Evolutionary conservation across 2,113 vertebrate genomes (phyloP), one percentile per base, ranked within the genome.

Genomic region (Vulpes vulpes): DNA sequence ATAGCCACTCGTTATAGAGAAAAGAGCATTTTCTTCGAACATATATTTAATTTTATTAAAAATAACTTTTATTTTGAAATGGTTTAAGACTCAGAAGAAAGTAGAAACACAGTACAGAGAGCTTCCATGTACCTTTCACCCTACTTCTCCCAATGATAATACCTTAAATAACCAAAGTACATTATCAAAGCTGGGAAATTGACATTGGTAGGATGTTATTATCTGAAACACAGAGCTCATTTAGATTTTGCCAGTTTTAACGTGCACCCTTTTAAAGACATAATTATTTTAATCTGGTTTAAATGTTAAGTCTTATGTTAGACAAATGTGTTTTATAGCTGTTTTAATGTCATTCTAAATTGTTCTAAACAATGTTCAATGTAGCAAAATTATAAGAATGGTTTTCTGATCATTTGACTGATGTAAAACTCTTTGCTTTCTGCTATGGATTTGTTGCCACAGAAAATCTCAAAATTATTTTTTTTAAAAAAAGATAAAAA

Each of bases 401-500:
- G 79, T 55, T 97, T 78, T 62, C 27, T 92, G 89, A 91, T 79
- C 96, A 51, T n/a, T 73, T 97, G 95, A 95, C 78, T 84, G 78
- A 94, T 9, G 30, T 12, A 97, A 83, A 85, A 73, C 25, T 79
- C 84, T 69, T 88, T 38, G 51, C 35, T 96, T 98, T 97, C 65
- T 96, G 83, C 74, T 97, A 94, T 10, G 65, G 62, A 67, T 95
- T 78, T 78, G 93, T 97, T 98, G 93, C 93, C 87, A 97, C 78
- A 95, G 94, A 62, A 98, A 98, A 98, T 96, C 96, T 96, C 38
- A 92, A 97, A 87, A 62, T 98, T 96, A 91, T 81, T 85, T 79
- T 20, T 89, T 59, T 4, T 55, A 35, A 35, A 35, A 51, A 20
- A 95, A 67, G 53, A 80, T 25, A 80, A 84, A 96, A 97, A 96